phyloP scores from a whole-genome alignment of 2,113 vertebrate species.

The Mobula hypostoma region DNA sequence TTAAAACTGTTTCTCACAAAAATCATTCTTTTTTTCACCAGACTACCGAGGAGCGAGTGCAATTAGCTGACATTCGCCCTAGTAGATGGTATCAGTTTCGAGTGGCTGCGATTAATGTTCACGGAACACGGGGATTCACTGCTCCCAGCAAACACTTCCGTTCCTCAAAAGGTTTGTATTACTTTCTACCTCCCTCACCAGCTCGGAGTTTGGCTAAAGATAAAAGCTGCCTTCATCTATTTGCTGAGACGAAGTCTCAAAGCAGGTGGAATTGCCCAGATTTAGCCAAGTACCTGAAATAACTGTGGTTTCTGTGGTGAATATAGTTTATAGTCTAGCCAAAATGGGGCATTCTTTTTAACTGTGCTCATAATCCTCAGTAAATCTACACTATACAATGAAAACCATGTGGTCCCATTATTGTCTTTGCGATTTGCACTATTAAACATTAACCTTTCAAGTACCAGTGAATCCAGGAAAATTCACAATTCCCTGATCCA shows the following conservation, averaged over 20 bases:
- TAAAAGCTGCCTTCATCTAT: constrained; percentile 34
- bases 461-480: not conserved
- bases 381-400: constrained; percentile 30
- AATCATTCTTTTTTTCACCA: constrained; percentile 47
- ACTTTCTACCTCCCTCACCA: constrained; percentile 25
- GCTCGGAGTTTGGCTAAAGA: not conserved
- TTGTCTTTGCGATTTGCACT: not conserved
- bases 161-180: constrained; percentile 77
- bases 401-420: not conserved
- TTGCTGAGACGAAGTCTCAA: not conserved
- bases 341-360: constrained; percentile 24
- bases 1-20: not conserved
- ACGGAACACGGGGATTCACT: constrained; percentile 89
- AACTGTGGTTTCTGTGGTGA: constrained; percentile 29
- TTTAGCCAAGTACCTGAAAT: constrained; percentile 18
- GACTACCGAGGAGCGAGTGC: constrained; percentile 78
- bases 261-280: constrained; percentile 32
- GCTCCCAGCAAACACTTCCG: constrained; percentile 94
- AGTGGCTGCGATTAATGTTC: constrained; percentile 84
- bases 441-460: constrained; percentile 5
- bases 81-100: constrained; percentile 97
- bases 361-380: not conserved
- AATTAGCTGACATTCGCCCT: constrained; percentile 71
- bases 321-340: not conserved
- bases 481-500: not conserved